phyloP scores from a whole-genome alignment of 2,113 vertebrate genomes.

The Xyrauchen texanus region DNA sequence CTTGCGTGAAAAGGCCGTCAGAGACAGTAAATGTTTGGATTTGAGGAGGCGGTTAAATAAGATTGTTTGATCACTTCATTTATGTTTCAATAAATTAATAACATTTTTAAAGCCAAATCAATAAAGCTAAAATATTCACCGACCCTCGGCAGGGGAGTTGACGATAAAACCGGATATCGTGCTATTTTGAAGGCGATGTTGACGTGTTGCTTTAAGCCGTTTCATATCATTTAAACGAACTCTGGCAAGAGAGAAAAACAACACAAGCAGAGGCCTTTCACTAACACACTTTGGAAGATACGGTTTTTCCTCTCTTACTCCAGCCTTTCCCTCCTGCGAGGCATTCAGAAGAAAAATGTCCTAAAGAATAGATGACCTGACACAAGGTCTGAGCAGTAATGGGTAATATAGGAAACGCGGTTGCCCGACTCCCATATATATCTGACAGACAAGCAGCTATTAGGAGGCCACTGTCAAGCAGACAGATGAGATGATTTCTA shows the following conservation, averaged over 20 bases:
- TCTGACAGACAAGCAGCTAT: constrained; percentile 78
- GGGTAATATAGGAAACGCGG: constrained; percentile 97
- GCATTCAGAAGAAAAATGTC: constrained; percentile 91
- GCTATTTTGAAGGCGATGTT: neutral
- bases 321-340: constrained; percentile 57
- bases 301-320: neutral
- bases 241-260: neutral
- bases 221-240: neutral
- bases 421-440: constrained; percentile 92
- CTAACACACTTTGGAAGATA: neutral
- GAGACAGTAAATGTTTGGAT: too few relatives aligned
- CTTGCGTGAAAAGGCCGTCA: too few relatives aligned
- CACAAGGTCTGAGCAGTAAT: constrained; percentile 95
- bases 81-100: too few relatives aligned
- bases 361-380: constrained; percentile 97
- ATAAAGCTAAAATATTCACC: too few relatives aligned
- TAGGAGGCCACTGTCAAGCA: constrained; percentile 31
- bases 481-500: constrained; percentile 39
- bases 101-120: too few relatives aligned
- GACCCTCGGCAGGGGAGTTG: too few relatives aligned
- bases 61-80: too few relatives aligned
- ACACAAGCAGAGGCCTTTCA: neutral
- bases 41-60: too few relatives aligned
- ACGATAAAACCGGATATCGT: too few relatives aligned
- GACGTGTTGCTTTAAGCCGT: neutral